These are phyloP conservation scores for Amyelois transitella DNA, from an alignment of 1,140 invertebrate species.

Conservation along the genomic window DNA sequence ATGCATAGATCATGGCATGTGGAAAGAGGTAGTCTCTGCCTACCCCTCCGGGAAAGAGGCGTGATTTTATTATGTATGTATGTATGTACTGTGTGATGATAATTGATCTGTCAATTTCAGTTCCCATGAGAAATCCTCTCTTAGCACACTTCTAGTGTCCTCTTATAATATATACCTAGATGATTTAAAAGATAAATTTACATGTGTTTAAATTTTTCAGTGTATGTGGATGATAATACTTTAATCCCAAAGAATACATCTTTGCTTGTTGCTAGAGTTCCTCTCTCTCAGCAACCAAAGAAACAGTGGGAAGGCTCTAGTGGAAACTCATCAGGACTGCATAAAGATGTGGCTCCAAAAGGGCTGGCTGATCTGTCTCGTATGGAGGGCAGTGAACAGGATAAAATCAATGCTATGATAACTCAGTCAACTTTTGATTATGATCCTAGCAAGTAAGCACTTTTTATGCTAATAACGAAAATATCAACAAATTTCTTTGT, in stretches of 20 bases:
- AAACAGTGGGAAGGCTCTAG: constrained; percentile 81
- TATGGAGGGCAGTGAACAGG: constrained; percentile 95
- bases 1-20: no score
- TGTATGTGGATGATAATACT: constrained; percentile 91
- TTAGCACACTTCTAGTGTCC: no score
- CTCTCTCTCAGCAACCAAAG: constrained; percentile 83
- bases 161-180: no score
- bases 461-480: no score
- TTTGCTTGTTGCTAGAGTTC: constrained; percentile 94
- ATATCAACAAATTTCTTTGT: no score
- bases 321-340: constrained; percentile 43
- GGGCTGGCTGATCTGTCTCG: constrained; percentile 86
- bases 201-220: constrained; percentile 75
- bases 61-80: no score
- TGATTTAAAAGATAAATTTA: no score
- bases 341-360: constrained; percentile 73
- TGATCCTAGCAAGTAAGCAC: constrained; percentile 94
- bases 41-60: no score
- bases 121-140: no score
- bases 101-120: no score
- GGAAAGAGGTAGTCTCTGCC: no score
- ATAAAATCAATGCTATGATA: constrained; percentile 98
- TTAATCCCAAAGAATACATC: constrained; percentile 98
- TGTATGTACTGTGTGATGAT: no score
- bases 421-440: constrained; percentile 96